These are phyloP conservation scores for Hyposoter didymator DNA, from an alignment of 2,888 invertebrate genomes.

Conservation along the genomic window DNA sequence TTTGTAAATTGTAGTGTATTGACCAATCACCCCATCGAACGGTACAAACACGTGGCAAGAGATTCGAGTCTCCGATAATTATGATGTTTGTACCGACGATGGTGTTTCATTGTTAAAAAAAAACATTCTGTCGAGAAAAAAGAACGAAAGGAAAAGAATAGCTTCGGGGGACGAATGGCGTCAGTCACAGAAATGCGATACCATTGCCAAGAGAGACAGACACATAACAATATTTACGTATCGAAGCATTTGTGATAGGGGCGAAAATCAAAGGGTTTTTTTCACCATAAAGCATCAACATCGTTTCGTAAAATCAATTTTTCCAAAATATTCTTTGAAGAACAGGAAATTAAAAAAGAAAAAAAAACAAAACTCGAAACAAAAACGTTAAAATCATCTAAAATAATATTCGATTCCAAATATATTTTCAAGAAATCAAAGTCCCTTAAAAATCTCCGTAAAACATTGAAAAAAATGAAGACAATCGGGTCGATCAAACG, in stretches of 20 bases:
- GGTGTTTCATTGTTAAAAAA: constrained; percentile 18
- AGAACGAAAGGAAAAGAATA: constrained; percentile 5
- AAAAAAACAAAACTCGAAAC: not conserved
- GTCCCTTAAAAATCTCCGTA: not conserved
- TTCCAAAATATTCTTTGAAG: not conserved
- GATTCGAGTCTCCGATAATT: not conserved
- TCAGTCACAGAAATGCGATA: constrained; percentile 75
- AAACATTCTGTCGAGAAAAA: not conserved
- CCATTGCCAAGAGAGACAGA: constrained; percentile 76
- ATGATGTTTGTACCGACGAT: constrained; percentile 8
- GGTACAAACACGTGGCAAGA: constrained; percentile 24
- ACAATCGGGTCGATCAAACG: not conserved
- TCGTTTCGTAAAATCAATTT: not conserved
- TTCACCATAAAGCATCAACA: not conserved
- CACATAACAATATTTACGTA: constrained; percentile 76
- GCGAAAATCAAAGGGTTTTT: constrained; percentile 26
- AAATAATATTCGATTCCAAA: no score
- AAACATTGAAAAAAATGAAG: not conserved
- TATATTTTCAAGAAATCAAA: not conserved
- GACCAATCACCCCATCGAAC: constrained; percentile 23
- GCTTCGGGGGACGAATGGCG: constrained; percentile 71
- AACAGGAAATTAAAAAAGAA: not conserved
- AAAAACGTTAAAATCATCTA: not conserved
- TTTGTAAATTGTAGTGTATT: constrained; percentile 70
- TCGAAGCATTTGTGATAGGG: constrained; percentile 48